Base-by-base conservation (phyloP, 2,888 invertebrate species). In the Drosophila mimica region DNA sequence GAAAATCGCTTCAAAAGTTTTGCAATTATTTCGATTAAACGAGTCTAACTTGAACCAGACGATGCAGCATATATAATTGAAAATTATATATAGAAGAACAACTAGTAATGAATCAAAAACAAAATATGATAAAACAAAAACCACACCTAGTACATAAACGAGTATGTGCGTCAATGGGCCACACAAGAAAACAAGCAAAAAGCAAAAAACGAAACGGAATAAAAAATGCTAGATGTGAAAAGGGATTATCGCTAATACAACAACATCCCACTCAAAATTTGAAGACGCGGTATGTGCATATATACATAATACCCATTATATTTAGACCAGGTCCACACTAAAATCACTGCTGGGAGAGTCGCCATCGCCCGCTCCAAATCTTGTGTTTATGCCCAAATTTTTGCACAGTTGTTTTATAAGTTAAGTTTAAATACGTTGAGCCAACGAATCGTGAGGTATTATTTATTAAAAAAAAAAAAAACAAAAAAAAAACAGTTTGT, bases 351-450 rank as follows among this genome's bases (percentile, higher is more conserved):
- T 80, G 57, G 62, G 49, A 53, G 65, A 36, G 51, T 48, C 64
- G 40, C 54, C 61, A 33, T 36, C 53, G 54, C 53, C 54, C 25
- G 30, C 31, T 30, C 56, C 56, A 13, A 56, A 56, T n/a, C 51
- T 51, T 72, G 65, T 64, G 70, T 73, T 81, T 51, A 64, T 84
- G 82, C 82, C 84, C 85, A 76, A 85, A 25, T 64, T 77, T 66
- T 72, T 82, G 90, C 88, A 88, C 90, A 88, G 81, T 89, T 85
- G 70, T 82, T 88, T 83, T 79, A 61, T 88, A 89, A 88, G 86
- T 83, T 86, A 86, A 81, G 83, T 74, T 88, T 72, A 86, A 86
- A 53, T 59, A 70, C 79, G 85, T 85, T 88, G 85, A 89, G 83
- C 89, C 80, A 88, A 85, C 84, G 78, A 90, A 90, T 86, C 75